Evolutionary conservation across 1,140 invertebrate genomes (phyloP), one percentile per base, ranked within the genome.

Genomic region (Eupeodes corollae): DNA sequence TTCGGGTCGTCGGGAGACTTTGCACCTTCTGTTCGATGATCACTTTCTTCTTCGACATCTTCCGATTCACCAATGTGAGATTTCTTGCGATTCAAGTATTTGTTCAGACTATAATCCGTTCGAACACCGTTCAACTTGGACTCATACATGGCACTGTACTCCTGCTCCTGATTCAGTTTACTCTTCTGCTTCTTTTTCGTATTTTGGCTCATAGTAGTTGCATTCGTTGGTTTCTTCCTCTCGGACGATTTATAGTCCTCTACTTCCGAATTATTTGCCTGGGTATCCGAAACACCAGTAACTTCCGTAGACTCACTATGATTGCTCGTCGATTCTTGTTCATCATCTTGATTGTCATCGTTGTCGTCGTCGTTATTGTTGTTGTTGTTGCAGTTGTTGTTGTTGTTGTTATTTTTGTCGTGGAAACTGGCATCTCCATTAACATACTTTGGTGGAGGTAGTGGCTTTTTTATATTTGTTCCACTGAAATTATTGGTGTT

Each of bases 261-360:
- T 21, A 8, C 35, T 40, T 38, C 56, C 63, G n/a, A 62, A 55
- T 37, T 64, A 42, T 49, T 56, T 26, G 45, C 42, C 33, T 54
- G 32, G 6, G 52, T 59, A 32, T 59, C 59, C 0, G 60, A 62
- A 33, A 66, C 50, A 2, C 63, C 63, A 0, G 64, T 67, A 5
- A 67, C 43, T 49, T 68, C 64, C 1, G 65, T 68, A 9, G 56
- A 57, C 42, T 66, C 64, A 45, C 65, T 68, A 43, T 60, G 63
- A 49, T 59, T 51, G 37, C 65, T 68, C 31, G 51, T 57, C 6
- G 54, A 48, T 15, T 68, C 65, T 21, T 26, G 13, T 26, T 8
- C 9, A 6, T 63, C 63, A 11, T 67, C 63, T 8, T 53, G 46
- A 0, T 40, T 19, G 9, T 52, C 26, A 38, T 46, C 42, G 15